phyloP scores from a whole-genome alignment of 2,113 vertebrate species.

The Hippocampus comes region DNA sequence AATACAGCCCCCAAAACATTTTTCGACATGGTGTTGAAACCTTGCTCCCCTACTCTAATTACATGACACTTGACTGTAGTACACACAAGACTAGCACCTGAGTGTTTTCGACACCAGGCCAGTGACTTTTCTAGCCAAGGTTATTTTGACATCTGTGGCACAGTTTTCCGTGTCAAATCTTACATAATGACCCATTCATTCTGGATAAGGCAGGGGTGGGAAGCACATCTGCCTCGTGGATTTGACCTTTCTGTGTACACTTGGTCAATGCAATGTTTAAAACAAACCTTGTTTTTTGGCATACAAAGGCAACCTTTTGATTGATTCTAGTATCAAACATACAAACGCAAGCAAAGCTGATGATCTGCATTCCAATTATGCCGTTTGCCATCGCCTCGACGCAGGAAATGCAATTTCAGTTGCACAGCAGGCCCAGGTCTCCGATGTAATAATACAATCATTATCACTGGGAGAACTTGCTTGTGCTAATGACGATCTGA shows the following conservation, averaged over 20 bases:
- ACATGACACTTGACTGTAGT: slow-evolving; percentile 13
- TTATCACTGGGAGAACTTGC: too few species aligned
- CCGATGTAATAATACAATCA: too few species aligned
- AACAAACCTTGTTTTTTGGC: not conserved
- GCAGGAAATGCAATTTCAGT: too few species aligned
- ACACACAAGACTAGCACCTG: slow-evolving; percentile 13
- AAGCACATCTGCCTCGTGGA: not conserved
- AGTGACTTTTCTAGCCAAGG: not conserved
- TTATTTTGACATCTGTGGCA: not conserved
- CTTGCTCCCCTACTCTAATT: slow-evolving; percentile 15
- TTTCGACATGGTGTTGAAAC: not conserved
- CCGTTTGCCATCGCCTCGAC: not conserved
- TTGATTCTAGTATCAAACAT: too few species aligned
- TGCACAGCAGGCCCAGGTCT: too few species aligned
- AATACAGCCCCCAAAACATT: not conserved
- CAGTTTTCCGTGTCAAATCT: not conserved
- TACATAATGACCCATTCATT: not conserved
- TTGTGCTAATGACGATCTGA: too few species aligned
- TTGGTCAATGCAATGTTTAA: not conserved
- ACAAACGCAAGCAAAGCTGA: too few species aligned
- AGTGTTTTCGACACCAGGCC: slow-evolving; percentile 11
- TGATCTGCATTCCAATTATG: too few species aligned
- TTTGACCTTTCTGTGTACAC: not conserved
- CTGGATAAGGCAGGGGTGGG: not conserved
- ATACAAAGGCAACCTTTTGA: too few species aligned